Evolutionary conservation across 2,888 invertebrate genomes (phyloP), one percentile per base, ranked within the genome.

Genomic region (Parnassius mnemosyne): DNA sequence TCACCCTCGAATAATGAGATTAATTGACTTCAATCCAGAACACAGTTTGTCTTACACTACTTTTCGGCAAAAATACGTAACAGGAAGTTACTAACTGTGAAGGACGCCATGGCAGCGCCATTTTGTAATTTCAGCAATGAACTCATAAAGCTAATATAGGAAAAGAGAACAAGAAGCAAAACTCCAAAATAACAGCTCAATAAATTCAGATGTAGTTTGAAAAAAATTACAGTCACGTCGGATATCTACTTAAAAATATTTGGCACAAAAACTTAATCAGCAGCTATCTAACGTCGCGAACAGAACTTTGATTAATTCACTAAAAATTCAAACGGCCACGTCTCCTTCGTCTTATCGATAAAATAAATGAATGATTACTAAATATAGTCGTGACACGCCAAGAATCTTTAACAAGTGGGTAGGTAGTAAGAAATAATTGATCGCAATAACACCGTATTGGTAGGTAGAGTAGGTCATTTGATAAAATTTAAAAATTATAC

Each of bases 281-380:
- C 51, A 42, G 42, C 43, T 51, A 52, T 60, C 51, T 56, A 20
- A 59, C 51, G 49, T 42, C 47, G 25, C 16, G 34, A 13, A 44
- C 43, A 16, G 11, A 63, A 58, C 63, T 52, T 63, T 63, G 59
- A 63, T 63, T 59, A 56, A 63, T 63, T 55, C 47, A 41, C 34
- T 55, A 63, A 63, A 58, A 63, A 59, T 47, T 59, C 63, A 58
- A 59, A 59, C 46, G 43, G 50, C 46, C 44, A 44, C 42, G 25
- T 20, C 47, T 63, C 43, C 52, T 51, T 42, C 41, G 51, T 10
- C 42, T 63, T 63, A 63, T 63, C 63, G 25, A 56, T 59, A 55
- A 59, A 63, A 63, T 63, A 51, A 63, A 63, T 63, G 63, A 59
- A 50, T 16, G 34, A 58, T 59, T 41, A 54, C 58, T 46, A 55